Conservation (phyloP, 1,140 invertebrate species). For the Saccostrea glomerata region DNA sequence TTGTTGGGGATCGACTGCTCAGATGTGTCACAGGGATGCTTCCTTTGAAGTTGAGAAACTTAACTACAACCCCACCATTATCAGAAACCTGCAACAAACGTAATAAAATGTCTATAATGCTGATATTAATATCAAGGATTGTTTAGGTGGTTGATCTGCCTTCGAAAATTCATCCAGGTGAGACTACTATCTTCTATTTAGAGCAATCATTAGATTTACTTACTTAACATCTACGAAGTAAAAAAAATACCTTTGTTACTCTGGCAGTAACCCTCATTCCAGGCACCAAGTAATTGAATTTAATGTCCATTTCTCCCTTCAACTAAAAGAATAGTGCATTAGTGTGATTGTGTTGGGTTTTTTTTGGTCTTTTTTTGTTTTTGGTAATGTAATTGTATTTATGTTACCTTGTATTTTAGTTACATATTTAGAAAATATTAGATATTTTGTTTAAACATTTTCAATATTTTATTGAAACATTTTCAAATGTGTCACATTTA, state of each 20-base stretch:
- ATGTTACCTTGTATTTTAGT: too few relatives aligned
- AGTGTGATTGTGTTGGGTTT: too few relatives aligned
- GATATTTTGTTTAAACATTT: too few relatives aligned
- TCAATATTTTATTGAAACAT: too few relatives aligned
- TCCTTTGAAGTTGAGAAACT: conserved; percentile 16
- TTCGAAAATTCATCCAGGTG: too few relatives aligned
- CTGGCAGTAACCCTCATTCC: conserved; percentile 59
- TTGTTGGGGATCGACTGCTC: background rate
- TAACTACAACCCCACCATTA: conserved; percentile 11
- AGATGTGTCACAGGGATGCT: conserved; percentile 4
- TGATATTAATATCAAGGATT: background rate
- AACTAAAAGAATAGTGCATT: background rate
- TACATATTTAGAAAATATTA: too few relatives aligned
- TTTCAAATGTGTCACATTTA: too few relatives aligned
- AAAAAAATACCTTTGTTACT: conserved; percentile 58
- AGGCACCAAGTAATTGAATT: conserved; percentile 51
- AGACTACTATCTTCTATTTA: too few relatives aligned
- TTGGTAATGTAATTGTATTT: too few relatives aligned
- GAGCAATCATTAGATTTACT: too few relatives aligned
- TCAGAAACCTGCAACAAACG: conserved; percentile 6
- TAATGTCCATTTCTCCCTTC: background rate
- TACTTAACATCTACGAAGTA: background rate
- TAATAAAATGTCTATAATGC: background rate
- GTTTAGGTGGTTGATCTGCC: background rate
- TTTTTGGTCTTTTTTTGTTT: too few relatives aligned